These are phyloP conservation scores for Physella acuta DNA, from an alignment of 1,140 invertebrate genomes.

Conservation along the genomic window DNA sequence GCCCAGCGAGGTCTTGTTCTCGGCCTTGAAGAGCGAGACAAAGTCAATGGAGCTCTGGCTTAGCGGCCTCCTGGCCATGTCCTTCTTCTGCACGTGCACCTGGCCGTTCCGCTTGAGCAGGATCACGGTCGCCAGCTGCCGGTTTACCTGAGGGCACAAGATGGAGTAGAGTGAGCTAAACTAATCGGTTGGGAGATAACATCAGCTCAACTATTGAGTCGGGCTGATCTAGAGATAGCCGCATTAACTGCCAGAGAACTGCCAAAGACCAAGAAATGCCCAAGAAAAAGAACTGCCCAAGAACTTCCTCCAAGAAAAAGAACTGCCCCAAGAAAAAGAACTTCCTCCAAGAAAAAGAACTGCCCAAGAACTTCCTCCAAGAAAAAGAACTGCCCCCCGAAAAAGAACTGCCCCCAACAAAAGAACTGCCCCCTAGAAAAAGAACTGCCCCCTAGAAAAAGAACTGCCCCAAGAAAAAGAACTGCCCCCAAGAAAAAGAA, in stretches of 20 bases:
- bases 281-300: not conserved
- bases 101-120: not conserved
- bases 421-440: no score
- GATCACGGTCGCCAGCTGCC: slow-evolving; percentile 11
- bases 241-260: not conserved
- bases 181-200: not conserved
- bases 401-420: not conserved
- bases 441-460: no score
- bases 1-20: not conserved
- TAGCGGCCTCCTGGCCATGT: not conserved
- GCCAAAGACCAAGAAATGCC: not conserved
- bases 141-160: slow-evolving; percentile 5
- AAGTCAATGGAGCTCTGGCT: slow-evolving; percentile 9
- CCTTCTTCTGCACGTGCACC: slow-evolving; percentile 1
- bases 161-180: no score
- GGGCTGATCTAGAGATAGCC: not conserved
- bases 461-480: no score
- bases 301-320: not conserved
- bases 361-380: no score
- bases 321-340: not conserved
- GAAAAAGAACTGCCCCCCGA: no score
- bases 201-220: not conserved
- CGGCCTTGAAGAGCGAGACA: not conserved
- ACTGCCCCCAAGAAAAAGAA: no score
- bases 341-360: no score